Base-by-base conservation (phyloP, 2,888 invertebrate species). In the Hypercompe scribonia region DNA sequence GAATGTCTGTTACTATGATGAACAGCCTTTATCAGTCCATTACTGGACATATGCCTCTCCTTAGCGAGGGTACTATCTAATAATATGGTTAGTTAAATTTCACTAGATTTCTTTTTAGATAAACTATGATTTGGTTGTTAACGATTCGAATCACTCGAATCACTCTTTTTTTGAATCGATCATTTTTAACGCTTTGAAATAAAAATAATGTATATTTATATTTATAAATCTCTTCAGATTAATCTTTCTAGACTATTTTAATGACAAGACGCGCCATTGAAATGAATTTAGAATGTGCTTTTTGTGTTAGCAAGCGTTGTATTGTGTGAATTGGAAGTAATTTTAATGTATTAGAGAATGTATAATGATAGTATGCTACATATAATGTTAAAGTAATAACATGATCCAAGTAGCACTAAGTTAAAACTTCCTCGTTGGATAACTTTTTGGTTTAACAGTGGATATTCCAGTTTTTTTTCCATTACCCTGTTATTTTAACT, bases 351-450 rank as follows among this genome's bases (percentile, higher is more conserved):
- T 28, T 28, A 65, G n/a, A 39, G 28, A 10, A 63, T 3, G 4
- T 2, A 18, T 13, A 28, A 15, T 39, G 39, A 31, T 65, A 65
- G n/a, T 28, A 28, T 42, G n/a, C 28, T 39, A 28, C 42, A 18
- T 36, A 5, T 28, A 13, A 15, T n/a, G 21, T 5, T 15, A 4
- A 15, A 46, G 42, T 46, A 65, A 36, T 36, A 28, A 18, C 34
- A 65, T 11, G n/a, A 54, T 54, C 10, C 8, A 21, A 54, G 54
- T 24, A 39, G 7, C n/a, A 24, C n/a, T 8, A 39, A 36, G n/a
- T 36, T 64, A 24, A 33, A 64, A 73, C 73, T 81, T 81, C 74
- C 79, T 70, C 67, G 76, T 81, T 21, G 69, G 18, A 63, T 65
- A 77, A 78, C 61, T 61, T 58, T 3, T 70, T 28, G 50, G 70